These are phyloP conservation scores for Euplagia quadripunctaria DNA, from an alignment of 2,888 invertebrate genomes.

Conservation along the genomic window DNA sequence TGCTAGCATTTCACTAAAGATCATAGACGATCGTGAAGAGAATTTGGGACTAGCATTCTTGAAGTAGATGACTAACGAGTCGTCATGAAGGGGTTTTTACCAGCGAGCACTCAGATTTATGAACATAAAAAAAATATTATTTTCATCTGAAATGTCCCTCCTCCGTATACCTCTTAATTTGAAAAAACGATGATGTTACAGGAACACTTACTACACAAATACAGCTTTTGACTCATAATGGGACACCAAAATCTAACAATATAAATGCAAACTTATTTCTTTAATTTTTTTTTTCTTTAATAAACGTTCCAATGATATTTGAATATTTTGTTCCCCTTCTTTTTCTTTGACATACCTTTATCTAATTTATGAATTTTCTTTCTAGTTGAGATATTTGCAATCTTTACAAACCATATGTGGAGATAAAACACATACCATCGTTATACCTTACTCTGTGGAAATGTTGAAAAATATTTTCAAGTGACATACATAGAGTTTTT, in stretches of 20 bases:
- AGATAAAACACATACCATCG: constrained; percentile 96
- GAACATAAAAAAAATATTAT: too few species aligned
- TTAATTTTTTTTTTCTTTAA: not conserved
- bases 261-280: not conserved
- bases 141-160: not conserved
- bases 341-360: not conserved
- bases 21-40: too few species aligned
- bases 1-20: too few species aligned
- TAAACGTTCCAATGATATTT: too few species aligned
- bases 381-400: constrained; percentile 14
- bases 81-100: too few species aligned
- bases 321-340: not conserved
- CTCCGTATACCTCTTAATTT: not conserved
- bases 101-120: too few species aligned
- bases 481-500: constrained; percentile 25
- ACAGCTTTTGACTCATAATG: too few species aligned
- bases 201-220: too few species aligned
- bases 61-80: too few species aligned
- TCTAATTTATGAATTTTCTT: constrained; percentile 3
- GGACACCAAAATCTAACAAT: too few species aligned
- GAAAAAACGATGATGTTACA: too few species aligned
- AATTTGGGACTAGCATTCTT: too few species aligned
- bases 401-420: constrained; percentile 93
- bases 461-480: constrained; percentile 75
- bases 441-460: constrained; percentile 95